Percentiles rank a stretch among this genome's conserved stretches.
These are phyloP conservation scores for Spilogale gracilis DNA, from an alignment of 2,113 vertebrate species.

Conservation along the genomic window DNA sequence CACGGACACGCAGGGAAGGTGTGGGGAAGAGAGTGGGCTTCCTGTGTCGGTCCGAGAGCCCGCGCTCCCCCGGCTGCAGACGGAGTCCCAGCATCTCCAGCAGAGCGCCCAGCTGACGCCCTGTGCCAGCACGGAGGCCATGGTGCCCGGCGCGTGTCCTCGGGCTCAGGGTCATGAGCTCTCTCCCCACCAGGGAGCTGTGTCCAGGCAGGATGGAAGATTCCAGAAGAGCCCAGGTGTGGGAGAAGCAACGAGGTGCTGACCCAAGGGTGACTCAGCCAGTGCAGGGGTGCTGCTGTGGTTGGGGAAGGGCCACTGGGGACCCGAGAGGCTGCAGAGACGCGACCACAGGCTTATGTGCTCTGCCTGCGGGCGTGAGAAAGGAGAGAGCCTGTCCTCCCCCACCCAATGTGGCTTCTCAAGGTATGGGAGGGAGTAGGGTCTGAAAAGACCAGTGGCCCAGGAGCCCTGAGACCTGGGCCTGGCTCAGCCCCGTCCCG, in stretches of 20 bases:
- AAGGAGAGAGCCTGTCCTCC: background rate
- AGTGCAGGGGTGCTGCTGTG: background rate
- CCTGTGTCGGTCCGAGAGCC: no score
- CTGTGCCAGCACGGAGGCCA: background rate
- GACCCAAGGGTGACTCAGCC: accelerated
- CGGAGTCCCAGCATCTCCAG: accelerated
- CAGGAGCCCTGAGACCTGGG: background rate
- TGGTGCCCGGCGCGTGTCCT: background rate
- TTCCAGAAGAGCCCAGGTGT: background rate
- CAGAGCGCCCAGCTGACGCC: background rate
- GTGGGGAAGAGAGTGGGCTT: no score
- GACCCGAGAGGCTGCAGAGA: background rate
- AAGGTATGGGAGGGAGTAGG: background rate
- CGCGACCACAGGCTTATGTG: background rate
- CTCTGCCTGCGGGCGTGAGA: background rate
- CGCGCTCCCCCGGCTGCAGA: no score
- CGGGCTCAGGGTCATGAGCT: background rate
- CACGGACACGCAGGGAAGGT: background rate
- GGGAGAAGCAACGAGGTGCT: background rate
- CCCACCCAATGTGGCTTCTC: background rate
- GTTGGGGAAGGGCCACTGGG: background rate
- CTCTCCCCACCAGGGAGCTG: background rate
- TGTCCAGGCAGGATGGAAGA: background rate
- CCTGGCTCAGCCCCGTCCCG: no score
- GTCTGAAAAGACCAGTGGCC: background rate